Conservation (phyloP, 2,888 invertebrate genomes). For the Sicus ferrugineus region DNA sequence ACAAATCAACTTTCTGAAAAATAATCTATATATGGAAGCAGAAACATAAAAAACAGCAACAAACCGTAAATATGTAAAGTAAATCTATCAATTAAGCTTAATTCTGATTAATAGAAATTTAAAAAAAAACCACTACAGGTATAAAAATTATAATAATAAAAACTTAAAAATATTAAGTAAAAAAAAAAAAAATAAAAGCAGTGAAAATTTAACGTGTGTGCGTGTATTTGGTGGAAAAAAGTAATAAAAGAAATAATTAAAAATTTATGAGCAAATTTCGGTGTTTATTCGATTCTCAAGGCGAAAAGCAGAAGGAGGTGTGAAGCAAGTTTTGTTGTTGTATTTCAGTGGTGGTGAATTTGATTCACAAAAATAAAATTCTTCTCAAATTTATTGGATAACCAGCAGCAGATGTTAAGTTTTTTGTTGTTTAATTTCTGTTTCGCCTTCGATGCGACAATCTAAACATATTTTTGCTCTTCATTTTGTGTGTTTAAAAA, state of each 20-base stretch:
- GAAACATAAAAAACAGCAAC: constrained; percentile 7
- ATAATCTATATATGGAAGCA: constrained; percentile 14
- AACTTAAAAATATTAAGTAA: neutral
- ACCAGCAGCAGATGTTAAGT: neutral
- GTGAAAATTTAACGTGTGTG: constrained; percentile 15
- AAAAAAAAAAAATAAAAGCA: neutral
- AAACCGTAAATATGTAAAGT: constrained; percentile 14
- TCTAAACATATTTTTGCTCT: neutral
- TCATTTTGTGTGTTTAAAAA: neutral
- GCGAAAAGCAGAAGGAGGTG: neutral
- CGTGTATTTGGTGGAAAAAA: neutral
- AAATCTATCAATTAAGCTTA: neutral
- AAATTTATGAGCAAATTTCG: neutral
- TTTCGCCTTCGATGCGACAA: no score
- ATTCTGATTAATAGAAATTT: neutral
- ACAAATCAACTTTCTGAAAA: constrained; percentile 20
- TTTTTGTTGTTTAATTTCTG: no score
- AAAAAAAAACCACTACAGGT: constrained; percentile 4
- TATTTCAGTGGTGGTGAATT: neutral
- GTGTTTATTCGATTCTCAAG: neutral
- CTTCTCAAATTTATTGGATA: neutral
- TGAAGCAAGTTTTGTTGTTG: neutral
- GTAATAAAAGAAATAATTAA: neutral
- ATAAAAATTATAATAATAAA: constrained; percentile 3
- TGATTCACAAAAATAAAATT: neutral